Evolutionary conservation across 2,888 invertebrate species (phyloP).

Genomic region (Julus scandinavius): DNA sequence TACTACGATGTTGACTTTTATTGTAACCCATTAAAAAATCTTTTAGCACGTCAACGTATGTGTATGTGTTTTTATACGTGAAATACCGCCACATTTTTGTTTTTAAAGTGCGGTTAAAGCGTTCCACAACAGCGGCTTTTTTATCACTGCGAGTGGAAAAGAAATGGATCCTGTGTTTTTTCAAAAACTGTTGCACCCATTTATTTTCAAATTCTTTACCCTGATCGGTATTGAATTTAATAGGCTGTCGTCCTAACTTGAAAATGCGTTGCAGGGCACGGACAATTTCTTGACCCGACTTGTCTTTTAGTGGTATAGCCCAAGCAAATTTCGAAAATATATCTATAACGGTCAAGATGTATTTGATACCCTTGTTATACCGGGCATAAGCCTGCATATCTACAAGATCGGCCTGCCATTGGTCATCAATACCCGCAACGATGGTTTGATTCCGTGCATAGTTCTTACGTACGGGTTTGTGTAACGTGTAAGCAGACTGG

Average conservation of each 20-base stretch:
- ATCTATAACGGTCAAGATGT: slow-evolving; percentile 61
- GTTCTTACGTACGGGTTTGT: neutral
- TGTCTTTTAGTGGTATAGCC: slow-evolving; percentile 60
- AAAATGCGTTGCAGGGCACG: slow-evolving; percentile 59
- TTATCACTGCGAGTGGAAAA: slow-evolving; percentile 57
- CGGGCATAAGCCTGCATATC: slow-evolving; percentile 58
- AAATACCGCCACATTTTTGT: slow-evolving; percentile 61
- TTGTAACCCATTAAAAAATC: slow-evolving; percentile 61
- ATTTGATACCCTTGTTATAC: slow-evolving; percentile 60
- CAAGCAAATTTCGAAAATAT: slow-evolving; percentile 61
- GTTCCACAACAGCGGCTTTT: slow-evolving; percentile 59
- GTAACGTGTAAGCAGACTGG: neutral
- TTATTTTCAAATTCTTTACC: slow-evolving; percentile 60
- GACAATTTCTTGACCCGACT: slow-evolving; percentile 58
- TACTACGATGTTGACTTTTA: neutral
- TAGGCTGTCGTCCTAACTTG: slow-evolving; percentile 58
- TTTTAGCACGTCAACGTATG: slow-evolving; percentile 61
- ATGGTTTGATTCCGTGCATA: neutral
- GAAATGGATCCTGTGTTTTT: neutral
- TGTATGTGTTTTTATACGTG: slow-evolving; percentile 59
- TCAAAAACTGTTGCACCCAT: slow-evolving; percentile 41
- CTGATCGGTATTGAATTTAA: slow-evolving; percentile 60
- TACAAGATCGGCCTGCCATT: slow-evolving; percentile 61
- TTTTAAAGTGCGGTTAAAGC: no score
- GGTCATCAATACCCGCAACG: slow-evolving; percentile 59